Evolutionary conservation across 2,888 invertebrate genomes (phyloP).

Genomic region (Diplazon laetatorius): DNA sequence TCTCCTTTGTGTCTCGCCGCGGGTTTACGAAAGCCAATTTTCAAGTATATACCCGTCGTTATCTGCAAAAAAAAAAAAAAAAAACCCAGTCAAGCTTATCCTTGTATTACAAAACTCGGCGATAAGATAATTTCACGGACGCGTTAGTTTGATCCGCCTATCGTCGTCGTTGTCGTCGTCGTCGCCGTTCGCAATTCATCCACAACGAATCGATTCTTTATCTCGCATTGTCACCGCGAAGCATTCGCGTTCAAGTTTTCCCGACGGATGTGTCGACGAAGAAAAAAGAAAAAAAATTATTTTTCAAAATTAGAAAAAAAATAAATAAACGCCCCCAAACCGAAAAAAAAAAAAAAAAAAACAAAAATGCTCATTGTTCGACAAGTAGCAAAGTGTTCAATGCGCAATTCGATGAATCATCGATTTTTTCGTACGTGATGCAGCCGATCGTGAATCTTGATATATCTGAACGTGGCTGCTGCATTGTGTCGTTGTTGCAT

Average conservation of each 20-base stretch:
- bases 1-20: background rate
- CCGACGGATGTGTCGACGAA: background rate
- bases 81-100: too few relatives aligned
- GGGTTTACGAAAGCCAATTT: background rate
- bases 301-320: background rate
- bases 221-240: background rate
- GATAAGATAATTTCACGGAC: conserved; percentile 55
- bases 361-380: conserved; percentile 5
- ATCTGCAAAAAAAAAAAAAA: conserved; percentile 42
- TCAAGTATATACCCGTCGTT: conserved; percentile 9
- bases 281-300: too few relatives aligned
- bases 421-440: background rate
- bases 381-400: background rate
- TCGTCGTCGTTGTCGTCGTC: conserved; percentile 1
- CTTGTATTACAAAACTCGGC: conserved; percentile 29
- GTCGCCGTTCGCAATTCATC: too few relatives aligned
- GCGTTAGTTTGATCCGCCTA: background rate
- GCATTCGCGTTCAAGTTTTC: background rate
- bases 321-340: too few relatives aligned
- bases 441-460: background rate
- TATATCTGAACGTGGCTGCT: background rate
- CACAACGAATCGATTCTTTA: background rate
- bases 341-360: too few relatives aligned
- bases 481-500: background rate
- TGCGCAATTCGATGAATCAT: background rate